Evolutionary conservation across 2,113 vertebrate genomes (phyloP), one percentile per base, ranked within the genome.

Genomic region (Scortum barcoo): DNA sequence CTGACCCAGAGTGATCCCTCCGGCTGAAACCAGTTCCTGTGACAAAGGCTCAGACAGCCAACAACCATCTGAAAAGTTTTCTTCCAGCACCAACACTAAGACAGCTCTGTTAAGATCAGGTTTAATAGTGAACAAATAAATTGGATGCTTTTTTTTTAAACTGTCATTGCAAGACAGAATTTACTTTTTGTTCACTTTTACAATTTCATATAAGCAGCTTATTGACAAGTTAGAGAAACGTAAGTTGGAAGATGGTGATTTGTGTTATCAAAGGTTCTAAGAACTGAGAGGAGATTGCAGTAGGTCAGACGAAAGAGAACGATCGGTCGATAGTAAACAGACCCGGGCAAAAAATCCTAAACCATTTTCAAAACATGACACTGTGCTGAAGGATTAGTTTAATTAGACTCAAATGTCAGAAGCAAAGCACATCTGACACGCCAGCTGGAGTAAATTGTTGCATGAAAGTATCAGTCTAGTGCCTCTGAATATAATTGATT

Each of bases 271-370:
- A 33, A 42, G 78, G 76, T 17, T 73, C 4, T 17, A 58, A 28
- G 68, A 30, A 36, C 19, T 10, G 22, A 4, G 38, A n/a, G 51
- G 50, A 70, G 48, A 63, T 24, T 10, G 28, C 33, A 81, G 36
- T 7, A 58, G 53, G 65, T 76, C 4, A 78, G 51, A 63, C 80
- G 26, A 83, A 24, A 57, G 70, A 60, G 13, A 12, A 3, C 0
- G 1, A 24, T 62, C 50, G 24, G 28, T 20, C 33, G 33, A 30
- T 4, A 26, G 68, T 24, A 20, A 66, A 82, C 72, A 77, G 74
- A 79, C 14, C 63, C 36, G 51, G 76, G 81, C 72, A 85, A 88
- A 90, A 67, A 54, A 42, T 20, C 33, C 17, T 51, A 4, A 17
- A 56, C 3, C 4, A 33, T 20, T 76, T 24, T 61, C 79, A 65